Evolutionary conservation across 2,797 vertebrate species (phyloP), one percentile per base, ranked within the genome.

Genomic region (Bucorvus abyssinicus): DNA sequence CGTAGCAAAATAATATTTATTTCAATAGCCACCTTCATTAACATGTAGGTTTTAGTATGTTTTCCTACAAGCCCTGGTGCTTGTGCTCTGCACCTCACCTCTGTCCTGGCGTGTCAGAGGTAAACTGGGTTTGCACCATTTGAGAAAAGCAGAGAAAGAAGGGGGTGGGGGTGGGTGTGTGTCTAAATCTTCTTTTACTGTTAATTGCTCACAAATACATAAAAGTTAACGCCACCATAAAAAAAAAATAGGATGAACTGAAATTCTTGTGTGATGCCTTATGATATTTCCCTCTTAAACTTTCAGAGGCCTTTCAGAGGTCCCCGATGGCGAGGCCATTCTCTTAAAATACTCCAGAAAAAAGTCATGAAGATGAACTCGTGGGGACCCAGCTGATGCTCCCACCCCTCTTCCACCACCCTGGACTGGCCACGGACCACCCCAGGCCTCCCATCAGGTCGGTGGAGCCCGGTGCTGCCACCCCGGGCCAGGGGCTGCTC

Each of bases 181-280:
- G 84, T 91, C 88, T 76, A 71, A 76, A 83, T 77, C 76, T 67
- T 67, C 65, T 86, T 44, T 89, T 38, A 6, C 91, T 85, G 42
- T 75, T 88, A 96, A 92, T 91, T 84, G 73, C 65, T 90, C 81
- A 47, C 57, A 18, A 71, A 71, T 38, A 91, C 7, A 76, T 61
- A 71, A 73, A 94, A 97, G 64, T 93, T 81, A 91, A 77, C 59
- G 47, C n/a, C 59, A 68, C 49, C 75, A 47, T 80, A 34, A 30
- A 57, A 42, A 71, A 61, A 61, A 26, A 44, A 23, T 22, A 49
- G 32, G 49, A 91, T 24, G 89, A 63, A 7, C 65, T 22, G 68
- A 69, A 75, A 52, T 68, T 79, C 49, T 94, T 67, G 34, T 34
- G 64, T 38, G 84, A 49, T 50, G 69, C 57, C 70, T 61, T 9